Conservation (phyloP, 2,113 vertebrate genomes). For the Terrapene triunguis region DNA sequence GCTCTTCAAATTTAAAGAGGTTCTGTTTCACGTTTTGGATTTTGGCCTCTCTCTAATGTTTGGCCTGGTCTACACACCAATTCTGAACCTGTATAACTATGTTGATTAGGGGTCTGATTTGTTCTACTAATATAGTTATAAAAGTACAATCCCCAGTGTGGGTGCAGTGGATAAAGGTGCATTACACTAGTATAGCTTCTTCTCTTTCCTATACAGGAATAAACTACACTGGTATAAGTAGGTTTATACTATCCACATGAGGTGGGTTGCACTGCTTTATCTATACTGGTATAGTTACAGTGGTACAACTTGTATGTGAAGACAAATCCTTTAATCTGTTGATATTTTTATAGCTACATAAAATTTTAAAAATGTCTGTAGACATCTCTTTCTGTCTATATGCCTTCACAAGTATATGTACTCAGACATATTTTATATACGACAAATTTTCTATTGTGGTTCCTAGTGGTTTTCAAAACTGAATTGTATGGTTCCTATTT, state of each 20-base stretch:
- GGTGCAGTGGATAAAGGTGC: not conserved
- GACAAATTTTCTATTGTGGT: not conserved
- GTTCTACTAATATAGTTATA: not conserved
- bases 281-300: not conserved
- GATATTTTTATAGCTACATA: not conserved
- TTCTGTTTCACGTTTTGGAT: not conserved
- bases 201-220: not conserved
- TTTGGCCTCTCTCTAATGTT: not conserved
- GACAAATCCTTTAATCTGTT: not conserved
- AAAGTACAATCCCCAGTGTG: rapidly evolving
- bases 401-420: not conserved
- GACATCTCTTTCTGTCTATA: not conserved
- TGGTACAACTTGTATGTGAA: not conserved
- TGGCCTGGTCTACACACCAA: not conserved
- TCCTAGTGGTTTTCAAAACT: not conserved
- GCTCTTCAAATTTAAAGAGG: not conserved
- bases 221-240: not conserved
- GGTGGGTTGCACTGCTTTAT: not conserved
- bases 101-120: not conserved
- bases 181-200: not conserved
- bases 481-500: slow-evolving; percentile 15
- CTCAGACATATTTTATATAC: not conserved
- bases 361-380: not conserved
- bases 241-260: not conserved
- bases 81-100: not conserved